Evolutionary conservation across 2,888 invertebrate species (phyloP), one percentile per base, ranked within the genome.

Genomic region (Aphidoletes aphidimyza): DNA sequence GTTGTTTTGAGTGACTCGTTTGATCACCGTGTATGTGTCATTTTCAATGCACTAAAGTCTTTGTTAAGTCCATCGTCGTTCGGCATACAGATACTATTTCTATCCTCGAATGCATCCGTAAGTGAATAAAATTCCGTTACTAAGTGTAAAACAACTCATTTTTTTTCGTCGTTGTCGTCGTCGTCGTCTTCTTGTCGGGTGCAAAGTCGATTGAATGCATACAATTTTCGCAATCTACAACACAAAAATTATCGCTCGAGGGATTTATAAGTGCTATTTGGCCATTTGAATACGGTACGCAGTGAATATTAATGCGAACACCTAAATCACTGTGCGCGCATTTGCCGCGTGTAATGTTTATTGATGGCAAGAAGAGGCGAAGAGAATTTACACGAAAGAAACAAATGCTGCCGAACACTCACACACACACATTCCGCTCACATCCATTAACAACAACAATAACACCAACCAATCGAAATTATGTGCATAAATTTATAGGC

Each of bases 111-210:
- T 49, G 54, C 22, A 54, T 54, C 54, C 54, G 54, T 54, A 54
- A 54, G 54, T 54, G 54, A 54, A 54, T 26, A 54, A 54, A n/a
- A 54, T 54, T 54, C 54, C 54, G 54, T 54, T 54, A 54, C 54
- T 3, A 54, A 54, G 26, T 54, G 54, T 3, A 49, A 42, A 42
- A 42, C 42, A 42, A 42, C 8, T 6, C 14, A 42, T 14, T 6
- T 9, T 42, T 42, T 42, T 14, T 6, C 42, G 14, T 42, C 6
- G n/a, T n/a, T n/a, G n/a, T n/a, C n/a, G n/a, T n/a, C n/a, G n/a
- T n/a, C n/a, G n/a, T n/a, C n/a, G n/a, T n/a, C n/a, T n/a, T n/a
- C n/a, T n/a, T n/a, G n/a, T n/a, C n/a, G n/a, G n/a, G n/a, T n/a
- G 6, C 9, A 19, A 47, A 9, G 1, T 6, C 3, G 69, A 69